Conservation (phyloP, 2,113 vertebrate species). For the Octodon degus region DNA sequence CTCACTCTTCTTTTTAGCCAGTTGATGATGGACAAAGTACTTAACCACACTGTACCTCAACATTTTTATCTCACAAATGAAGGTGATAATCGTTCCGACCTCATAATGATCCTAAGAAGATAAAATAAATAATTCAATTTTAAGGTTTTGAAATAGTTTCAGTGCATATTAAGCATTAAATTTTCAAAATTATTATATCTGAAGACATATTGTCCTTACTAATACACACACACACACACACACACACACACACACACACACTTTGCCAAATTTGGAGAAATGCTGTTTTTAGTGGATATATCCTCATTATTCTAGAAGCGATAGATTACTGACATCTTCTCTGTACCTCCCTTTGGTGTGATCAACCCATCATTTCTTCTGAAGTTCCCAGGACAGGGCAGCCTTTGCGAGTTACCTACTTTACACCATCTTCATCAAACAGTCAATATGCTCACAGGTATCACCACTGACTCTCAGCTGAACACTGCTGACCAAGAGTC, state of each 20-base stretch:
- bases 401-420: background rate
- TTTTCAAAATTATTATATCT: constrained; percentile 21
- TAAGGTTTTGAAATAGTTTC: constrained; percentile 37
- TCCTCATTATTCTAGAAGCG: background rate
- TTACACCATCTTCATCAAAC: background rate
- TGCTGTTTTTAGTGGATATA: background rate
- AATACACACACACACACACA: background rate
- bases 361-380: background rate
- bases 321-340: background rate
- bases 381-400: background rate
- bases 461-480: constrained; percentile 19
- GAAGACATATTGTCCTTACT: background rate
- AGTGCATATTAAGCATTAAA: background rate
- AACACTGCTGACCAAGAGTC: background rate
- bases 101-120: background rate
- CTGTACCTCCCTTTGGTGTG: background rate
- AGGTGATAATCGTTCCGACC: background rate
- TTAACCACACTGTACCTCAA: background rate
- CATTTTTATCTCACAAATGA: constrained; percentile 25
- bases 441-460: background rate
- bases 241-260: background rate
- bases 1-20: background rate
- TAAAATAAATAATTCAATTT: constrained; percentile 16
- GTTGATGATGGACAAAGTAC: background rate
- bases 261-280: constrained; percentile 10